A percentile compares a stretch with the other conserved stretches of the same genome.
Conservation (phyloP, 2,797 vertebrate species). For the Hipposideros larvatus region DNA sequence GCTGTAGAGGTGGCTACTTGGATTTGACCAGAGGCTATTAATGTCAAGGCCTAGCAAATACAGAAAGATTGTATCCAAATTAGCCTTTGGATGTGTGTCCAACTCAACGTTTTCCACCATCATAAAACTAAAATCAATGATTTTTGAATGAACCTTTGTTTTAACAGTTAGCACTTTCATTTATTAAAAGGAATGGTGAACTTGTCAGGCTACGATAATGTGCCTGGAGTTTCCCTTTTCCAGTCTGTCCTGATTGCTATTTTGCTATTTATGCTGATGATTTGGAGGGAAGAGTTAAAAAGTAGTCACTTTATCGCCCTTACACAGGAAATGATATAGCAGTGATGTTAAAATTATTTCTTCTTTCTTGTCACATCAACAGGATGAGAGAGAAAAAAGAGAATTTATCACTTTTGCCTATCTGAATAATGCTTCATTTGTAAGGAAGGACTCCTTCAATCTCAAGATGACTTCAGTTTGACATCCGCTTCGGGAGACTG, state of each 20-base stretch:
- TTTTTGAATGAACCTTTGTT: constrained; percentile 1
- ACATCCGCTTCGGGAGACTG: background rate
- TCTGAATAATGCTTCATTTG: background rate
- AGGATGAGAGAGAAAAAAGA: background rate
- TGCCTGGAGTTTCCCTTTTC: constrained; percentile 16
- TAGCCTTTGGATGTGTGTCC: background rate
- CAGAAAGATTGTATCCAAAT: background rate
- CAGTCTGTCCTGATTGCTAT: background rate
- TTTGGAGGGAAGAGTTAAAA: background rate
- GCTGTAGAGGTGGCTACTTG: background rate
- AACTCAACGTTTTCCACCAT: background rate
- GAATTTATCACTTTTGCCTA: background rate
- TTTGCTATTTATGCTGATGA: background rate
- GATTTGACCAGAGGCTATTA: background rate
- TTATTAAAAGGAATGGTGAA: background rate
- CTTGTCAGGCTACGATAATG: background rate
- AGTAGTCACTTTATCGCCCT: background rate
- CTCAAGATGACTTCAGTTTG: background rate
- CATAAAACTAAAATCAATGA: constrained; percentile 12
- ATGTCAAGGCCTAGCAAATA: background rate
- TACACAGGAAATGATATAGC: background rate
- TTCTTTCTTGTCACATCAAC: background rate
- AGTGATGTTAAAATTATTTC: background rate
- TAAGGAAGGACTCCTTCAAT: background rate
- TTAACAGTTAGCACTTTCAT: constrained; percentile 22